These are phyloP conservation scores for Phylloscopus collybita DNA, from an alignment of 2,797 vertebrate genomes.

Conservation along the genomic window DNA sequence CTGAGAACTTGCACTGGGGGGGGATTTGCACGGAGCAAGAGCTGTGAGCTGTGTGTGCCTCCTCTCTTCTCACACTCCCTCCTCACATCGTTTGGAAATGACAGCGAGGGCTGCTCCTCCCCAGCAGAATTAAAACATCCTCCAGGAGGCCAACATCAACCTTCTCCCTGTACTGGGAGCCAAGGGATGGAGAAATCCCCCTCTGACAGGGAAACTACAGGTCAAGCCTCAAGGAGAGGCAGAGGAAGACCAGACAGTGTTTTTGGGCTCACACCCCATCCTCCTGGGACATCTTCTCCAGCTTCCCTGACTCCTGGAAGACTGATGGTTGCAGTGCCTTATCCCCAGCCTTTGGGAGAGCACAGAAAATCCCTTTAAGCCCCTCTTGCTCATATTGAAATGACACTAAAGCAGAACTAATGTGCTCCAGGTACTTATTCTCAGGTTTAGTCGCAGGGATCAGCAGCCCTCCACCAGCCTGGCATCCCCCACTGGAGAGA, in stretches of 20 bases:
- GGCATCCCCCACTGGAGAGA: rapidly evolving
- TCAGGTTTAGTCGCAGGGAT: neutral
- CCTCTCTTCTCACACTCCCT: rapidly evolving
- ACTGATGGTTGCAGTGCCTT: neutral
- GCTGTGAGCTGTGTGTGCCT: neutral
- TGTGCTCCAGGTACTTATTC: conserved; percentile 38
- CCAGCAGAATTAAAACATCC: neutral
- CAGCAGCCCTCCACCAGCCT: neutral
- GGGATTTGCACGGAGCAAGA: neutral
- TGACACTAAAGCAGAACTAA: conserved; percentile 52
- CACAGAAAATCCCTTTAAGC: conserved; percentile 56
- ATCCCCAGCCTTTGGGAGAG: neutral
- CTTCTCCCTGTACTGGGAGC: neutral
- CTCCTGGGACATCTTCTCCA: neutral
- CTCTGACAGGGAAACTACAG: neutral
- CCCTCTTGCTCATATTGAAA: conserved; percentile 26
- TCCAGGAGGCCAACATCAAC: neutral
- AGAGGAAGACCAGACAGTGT: neutral
- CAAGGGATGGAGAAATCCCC: neutral
- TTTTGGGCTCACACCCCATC: neutral
- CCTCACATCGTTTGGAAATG: rapidly evolving
- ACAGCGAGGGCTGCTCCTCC: neutral
- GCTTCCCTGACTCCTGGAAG: neutral
- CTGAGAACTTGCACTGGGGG: rapidly evolving
- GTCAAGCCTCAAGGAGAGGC: neutral